Evolutionary conservation across 2,888 invertebrate species (phyloP).

Genomic region (Macrosiphum euphorbiae): DNA sequence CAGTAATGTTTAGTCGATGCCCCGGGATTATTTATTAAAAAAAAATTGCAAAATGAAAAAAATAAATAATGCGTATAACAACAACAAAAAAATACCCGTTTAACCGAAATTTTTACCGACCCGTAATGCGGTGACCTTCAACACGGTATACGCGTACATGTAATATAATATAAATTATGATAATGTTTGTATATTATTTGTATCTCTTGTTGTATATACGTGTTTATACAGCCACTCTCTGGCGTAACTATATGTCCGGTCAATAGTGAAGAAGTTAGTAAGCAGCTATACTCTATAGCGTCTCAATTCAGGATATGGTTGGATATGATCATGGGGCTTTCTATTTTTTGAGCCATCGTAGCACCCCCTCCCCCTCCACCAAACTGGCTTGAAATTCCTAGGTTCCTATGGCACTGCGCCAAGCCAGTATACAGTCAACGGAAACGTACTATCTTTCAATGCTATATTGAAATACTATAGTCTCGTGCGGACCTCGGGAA

Average conservation of each 20-base stretch:
- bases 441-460: too few relatives aligned
- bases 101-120: slow-evolving; percentile 27
- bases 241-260: neutral
- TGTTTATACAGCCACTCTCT: neutral
- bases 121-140: neutral
- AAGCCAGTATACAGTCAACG: too few relatives aligned
- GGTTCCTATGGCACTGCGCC: neutral
- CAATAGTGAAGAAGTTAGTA: neutral
- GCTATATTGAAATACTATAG: too few relatives aligned
- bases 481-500: too few relatives aligned
- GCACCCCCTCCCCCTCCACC: neutral
- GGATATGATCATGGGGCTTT: neutral
- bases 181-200: neutral
- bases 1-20: slow-evolving; percentile 13
- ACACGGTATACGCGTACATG: neutral
- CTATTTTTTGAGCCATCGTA: neutral
- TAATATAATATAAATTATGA: slow-evolving; percentile 13
- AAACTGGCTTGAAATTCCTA: neutral
- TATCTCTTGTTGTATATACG: neutral
- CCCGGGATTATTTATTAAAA: neutral
- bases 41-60: neutral
- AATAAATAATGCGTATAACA: neutral
- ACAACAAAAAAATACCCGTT: slow-evolving; percentile 39
- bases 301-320: neutral
- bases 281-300: neutral